phyloP scores from a whole-genome alignment of 2,797 vertebrate species.

The Pangasius djambal region DNA sequence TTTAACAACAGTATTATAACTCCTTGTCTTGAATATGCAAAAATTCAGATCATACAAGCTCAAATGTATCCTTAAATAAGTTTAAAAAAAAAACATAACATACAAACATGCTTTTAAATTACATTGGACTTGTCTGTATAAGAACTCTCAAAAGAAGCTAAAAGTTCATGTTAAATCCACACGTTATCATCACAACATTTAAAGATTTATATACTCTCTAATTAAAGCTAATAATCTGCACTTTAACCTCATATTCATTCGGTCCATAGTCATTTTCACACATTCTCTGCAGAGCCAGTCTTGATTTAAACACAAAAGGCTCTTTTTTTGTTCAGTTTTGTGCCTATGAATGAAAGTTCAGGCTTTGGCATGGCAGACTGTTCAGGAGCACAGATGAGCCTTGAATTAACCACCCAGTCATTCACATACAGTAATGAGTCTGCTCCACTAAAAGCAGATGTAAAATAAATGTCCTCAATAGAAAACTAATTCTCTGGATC shows the following conservation, averaged over 20 bases:
- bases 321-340: neutral
- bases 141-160: neutral
- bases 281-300: neutral
- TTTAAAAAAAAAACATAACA: neutral
- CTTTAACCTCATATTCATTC: conserved; percentile 8
- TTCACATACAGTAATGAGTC: conserved; percentile 2
- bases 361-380: conserved; percentile 23
- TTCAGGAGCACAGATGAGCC: neutral
- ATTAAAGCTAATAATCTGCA: neutral
- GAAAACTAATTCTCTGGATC: neutral
- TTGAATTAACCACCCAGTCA: neutral
- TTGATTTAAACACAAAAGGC: neutral
- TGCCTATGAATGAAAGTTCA: conserved; percentile 36
- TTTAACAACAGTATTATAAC: neutral
- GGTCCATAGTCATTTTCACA: neutral
- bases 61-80: neutral
- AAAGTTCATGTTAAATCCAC: neutral
- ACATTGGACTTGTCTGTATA: neutral
- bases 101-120: neutral
- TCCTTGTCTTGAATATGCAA: neutral
- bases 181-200: neutral
- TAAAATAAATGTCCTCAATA: conserved; percentile 14
- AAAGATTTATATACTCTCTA: neutral
- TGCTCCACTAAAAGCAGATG: neutral
- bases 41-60: neutral